These are phyloP conservation scores for Acromyrmex charruanus DNA, from an alignment of 1,140 invertebrate species.

Conservation along the genomic window DNA sequence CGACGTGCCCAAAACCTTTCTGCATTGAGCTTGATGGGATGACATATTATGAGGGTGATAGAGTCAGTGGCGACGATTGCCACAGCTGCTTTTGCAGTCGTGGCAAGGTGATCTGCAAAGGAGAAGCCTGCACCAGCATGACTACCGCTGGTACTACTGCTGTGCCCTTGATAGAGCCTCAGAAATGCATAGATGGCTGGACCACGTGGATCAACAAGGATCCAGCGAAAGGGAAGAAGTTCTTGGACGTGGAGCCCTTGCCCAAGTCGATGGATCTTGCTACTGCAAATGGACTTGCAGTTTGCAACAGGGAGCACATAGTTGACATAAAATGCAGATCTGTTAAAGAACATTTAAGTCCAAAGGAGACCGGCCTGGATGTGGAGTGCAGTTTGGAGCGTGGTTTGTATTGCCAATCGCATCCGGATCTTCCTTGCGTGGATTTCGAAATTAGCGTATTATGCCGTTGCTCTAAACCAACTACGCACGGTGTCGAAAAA, in stretches of 20 bases:
- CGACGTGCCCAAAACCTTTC: slow-evolving; percentile 90
- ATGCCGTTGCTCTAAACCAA: slow-evolving; percentile 87
- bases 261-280: slow-evolving; percentile 83
- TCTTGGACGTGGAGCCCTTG: slow-evolving; percentile 89
- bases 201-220: slow-evolving; percentile 91
- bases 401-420: slow-evolving; percentile 89
- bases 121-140: slow-evolving; percentile 88
- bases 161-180: slow-evolving; percentile 78
- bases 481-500: slow-evolving; percentile 49
- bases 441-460: slow-evolving; percentile 92
- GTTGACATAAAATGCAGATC: slow-evolving; percentile 92
- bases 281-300: slow-evolving; percentile 82
- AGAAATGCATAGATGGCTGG: slow-evolving; percentile 90
- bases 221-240: slow-evolving; percentile 82
- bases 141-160: slow-evolving; percentile 72
- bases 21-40: slow-evolving; percentile 90
- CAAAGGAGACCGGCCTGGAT: slow-evolving; percentile 90
- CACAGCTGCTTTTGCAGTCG: slow-evolving; percentile 92
- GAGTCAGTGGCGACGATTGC: slow-evolving; percentile 91
- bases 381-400: slow-evolving; percentile 91
- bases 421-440: slow-evolving; percentile 85
- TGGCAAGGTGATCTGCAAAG: slow-evolving; percentile 90
- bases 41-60: slow-evolving; percentile 92
- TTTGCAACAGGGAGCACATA: slow-evolving; percentile 89
- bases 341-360: slow-evolving; percentile 87